These are phyloP conservation scores for Apantesis nais DNA, from an alignment of 2,888 invertebrate species.

Conservation along the genomic window DNA sequence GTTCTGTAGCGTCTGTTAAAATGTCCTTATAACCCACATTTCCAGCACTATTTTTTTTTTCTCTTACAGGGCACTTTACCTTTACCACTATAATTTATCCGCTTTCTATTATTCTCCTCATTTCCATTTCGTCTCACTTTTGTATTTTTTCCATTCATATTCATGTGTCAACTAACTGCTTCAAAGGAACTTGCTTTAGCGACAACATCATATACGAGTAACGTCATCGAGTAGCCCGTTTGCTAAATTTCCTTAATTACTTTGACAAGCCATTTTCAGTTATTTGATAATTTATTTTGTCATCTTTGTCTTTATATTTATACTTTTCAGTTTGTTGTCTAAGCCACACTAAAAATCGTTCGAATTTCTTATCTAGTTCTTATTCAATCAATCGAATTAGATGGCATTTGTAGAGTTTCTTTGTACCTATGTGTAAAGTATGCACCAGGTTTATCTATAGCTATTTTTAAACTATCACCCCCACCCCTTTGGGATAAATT, in stretches of 20 bases:
- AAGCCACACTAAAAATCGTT: no score
- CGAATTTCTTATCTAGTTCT: no score
- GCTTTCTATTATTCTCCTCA: background rate
- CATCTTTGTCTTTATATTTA: background rate
- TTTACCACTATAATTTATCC: background rate
- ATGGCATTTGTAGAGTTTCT: no score
- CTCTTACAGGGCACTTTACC: background rate
- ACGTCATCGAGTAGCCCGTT: background rate
- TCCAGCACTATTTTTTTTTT: no score
- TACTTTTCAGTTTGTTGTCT: background rate
- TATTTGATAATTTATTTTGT: background rate
- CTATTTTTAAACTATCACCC: no score
- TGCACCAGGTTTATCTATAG: no score
- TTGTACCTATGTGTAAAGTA: no score
- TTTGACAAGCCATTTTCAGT: background rate
- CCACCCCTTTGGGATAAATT: no score
- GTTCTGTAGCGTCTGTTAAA: no score
- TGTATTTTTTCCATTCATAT: background rate
- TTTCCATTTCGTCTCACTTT: background rate
- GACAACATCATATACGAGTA: background rate
- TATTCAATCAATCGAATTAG: no score
- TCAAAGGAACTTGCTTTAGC: background rate
- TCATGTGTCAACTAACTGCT: background rate
- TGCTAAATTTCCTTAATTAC: background rate
- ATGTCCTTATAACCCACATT: no score